Percentiles rank a stretch among this genome's conserved stretches.
Evolutionary conservation across 2,113 vertebrate species (phyloP).

Genomic region (Cololabis saira): DNA sequence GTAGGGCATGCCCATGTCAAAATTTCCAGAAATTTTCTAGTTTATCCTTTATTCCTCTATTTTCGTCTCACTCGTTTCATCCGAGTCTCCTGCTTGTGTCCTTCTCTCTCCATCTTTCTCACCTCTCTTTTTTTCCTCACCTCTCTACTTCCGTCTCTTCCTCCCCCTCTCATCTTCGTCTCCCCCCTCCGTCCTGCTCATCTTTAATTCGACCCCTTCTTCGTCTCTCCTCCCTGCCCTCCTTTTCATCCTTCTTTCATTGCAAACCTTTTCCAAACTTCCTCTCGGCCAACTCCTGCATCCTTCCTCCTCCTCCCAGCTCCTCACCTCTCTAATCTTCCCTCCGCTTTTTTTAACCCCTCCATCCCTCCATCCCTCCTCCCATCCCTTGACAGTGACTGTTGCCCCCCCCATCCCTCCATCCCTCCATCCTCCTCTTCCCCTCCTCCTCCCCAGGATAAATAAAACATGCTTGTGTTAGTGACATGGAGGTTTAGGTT

Average conservation of each 20-base stretch:
- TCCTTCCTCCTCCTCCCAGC: neutral
- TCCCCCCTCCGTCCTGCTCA: too few relatives aligned
- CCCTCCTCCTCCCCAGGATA: conserved; percentile 57
- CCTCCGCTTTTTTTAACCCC: neutral
- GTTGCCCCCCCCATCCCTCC: conserved; percentile 37
- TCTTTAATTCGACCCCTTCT: too few relatives aligned
- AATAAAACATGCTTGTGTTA: conserved; percentile 79
- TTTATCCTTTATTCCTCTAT: too few relatives aligned
- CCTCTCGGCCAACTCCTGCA: neutral
- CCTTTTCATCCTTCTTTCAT: neutral
- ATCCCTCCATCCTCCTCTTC: conserved; percentile 18
- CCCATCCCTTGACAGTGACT: conserved; percentile 46
- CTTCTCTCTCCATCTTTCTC: too few relatives aligned
- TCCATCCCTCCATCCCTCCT: conserved; percentile 17
- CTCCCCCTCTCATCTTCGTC: neutral
- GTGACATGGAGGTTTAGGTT: too few relatives aligned
- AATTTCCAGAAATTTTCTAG: too few relatives aligned
- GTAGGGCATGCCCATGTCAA: too few relatives aligned
- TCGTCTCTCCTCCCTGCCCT: neutral
- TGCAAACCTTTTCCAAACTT: conserved; percentile 1
- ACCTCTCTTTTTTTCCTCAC: accelerated
- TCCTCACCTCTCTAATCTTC: conserved; percentile 3
- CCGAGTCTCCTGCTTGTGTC: too few relatives aligned
- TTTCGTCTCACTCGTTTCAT: too few relatives aligned
- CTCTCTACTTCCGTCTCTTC: neutral